Conservation (phyloP, 2,797 vertebrate genomes). For the Arrhamphus sclerolepis region DNA sequence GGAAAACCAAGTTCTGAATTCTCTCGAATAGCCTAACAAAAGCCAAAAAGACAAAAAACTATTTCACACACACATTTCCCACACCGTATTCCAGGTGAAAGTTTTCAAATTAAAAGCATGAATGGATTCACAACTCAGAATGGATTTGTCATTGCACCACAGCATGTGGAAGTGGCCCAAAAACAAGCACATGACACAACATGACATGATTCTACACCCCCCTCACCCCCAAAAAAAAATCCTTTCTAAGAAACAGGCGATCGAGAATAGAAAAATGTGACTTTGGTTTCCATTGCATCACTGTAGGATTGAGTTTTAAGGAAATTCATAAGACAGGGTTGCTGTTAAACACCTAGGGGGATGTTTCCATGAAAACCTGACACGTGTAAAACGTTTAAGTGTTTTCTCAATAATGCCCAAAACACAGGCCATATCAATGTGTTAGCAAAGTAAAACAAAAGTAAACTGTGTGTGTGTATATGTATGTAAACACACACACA, state of each 20-base stretch:
- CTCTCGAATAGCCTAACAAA: conserved; percentile 19
- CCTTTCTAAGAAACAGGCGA: conserved; percentile 64
- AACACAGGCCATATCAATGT: background rate
- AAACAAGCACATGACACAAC: conserved; percentile 61
- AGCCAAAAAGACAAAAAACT: conserved; percentile 5
- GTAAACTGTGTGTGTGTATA: too few species aligned
- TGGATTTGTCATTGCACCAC: conserved; percentile 32
- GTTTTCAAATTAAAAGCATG: too few species aligned
- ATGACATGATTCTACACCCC: conserved; percentile 18
- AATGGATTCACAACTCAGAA: conserved; percentile 16
- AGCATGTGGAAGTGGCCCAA: conserved; percentile 38
- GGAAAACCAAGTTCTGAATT: background rate
- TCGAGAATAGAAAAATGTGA: conserved; percentile 63
- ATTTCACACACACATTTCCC: too few species aligned
- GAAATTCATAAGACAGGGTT: conserved; percentile 53
- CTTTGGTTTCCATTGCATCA: conserved; percentile 61
- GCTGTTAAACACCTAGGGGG: conserved; percentile 28
- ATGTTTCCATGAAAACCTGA: conserved; percentile 50
- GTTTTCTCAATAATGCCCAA: conserved; percentile 37
- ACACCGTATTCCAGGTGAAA: background rate
- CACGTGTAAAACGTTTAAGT: conserved; percentile 31
- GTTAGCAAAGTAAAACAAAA: too few species aligned
- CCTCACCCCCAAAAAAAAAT: too few species aligned
- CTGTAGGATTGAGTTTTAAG: conserved; percentile 41
- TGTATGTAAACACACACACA: too few species aligned